Evolutionary conservation across 1,140 invertebrate genomes (phyloP), one percentile per base, ranked within the genome.

Genomic region (Pogonomyrmex barbatus): DNA sequence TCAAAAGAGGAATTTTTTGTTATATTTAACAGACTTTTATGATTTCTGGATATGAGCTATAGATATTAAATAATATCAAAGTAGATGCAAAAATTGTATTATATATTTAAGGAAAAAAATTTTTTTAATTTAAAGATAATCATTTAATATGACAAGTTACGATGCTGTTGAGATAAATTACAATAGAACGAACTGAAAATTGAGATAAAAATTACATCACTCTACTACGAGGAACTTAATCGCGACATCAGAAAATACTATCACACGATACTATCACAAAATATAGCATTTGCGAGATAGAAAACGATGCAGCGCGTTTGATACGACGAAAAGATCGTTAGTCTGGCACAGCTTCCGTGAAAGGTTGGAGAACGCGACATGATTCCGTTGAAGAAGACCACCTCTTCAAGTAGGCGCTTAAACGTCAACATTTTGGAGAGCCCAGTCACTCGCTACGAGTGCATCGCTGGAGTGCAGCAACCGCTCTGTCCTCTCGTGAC

Each of bases 351-450:
- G 52, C 79, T 83, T 75, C 45, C 54, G 54, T 75, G 79, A 50
- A 75, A 83, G 79, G 54, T 83, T 75, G 42, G 30, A 60, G 68
- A 83, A 83, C 45, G 68, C 79, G 67, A 83, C 79, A 83, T 42
- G 54, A 82, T 85, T 78, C 60, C 75, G 75, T 65, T 78, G 82
- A 85, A 85, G 82, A 85, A 85, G 75, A 85, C 58, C 50, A 63
- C 73, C 75, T 85, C 62, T 67, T 77, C 73, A 78, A 85, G 52
- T 65, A 78, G 39, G 71, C 60, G 65, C 47, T 86, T 81, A 67
- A 85, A 47, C 62, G 39, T 62, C 50, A 85, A 85, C 82, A 81
- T 81, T 60, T 86, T 86, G 45, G 62, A 54, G 85, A 67, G 65
- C 62, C 54, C 33, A 71, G n/a, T 76, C 85, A 56, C 45, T 87